phyloP scores from a whole-genome alignment of 2,888 invertebrate genomes.

The Orchesella flavescens region DNA sequence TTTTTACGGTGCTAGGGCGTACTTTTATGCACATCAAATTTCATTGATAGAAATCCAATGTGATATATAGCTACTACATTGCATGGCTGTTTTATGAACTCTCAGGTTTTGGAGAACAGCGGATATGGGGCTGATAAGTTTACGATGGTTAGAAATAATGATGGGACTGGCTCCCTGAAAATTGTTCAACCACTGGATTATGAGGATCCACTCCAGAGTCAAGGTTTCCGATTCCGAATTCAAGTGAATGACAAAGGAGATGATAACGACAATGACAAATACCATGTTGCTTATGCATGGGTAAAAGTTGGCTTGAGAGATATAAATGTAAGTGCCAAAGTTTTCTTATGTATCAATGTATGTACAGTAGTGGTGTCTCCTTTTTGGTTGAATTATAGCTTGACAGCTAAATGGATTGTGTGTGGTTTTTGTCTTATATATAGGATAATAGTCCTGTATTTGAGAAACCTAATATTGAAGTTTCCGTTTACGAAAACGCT shows the following conservation, averaged over 20 bases:
- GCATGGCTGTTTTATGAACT: not conserved
- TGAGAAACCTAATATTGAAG: slow-evolving; percentile 93
- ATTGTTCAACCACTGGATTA: slow-evolving; percentile 96
- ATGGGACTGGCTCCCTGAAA: slow-evolving; percentile 94
- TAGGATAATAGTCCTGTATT: slow-evolving; percentile 81
- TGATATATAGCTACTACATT: not conserved
- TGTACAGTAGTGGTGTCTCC: not conserved
- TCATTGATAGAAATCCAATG: not conserved
- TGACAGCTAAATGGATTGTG: not conserved
- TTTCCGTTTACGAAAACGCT: slow-evolving; percentile 92
- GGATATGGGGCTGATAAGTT: slow-evolving; percentile 97
- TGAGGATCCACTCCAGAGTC: slow-evolving; percentile 94
- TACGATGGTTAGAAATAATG: slow-evolving; percentile 96
- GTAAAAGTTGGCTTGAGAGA: slow-evolving; percentile 94
- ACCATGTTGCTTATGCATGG: slow-evolving; percentile 97
- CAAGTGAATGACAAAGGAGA: slow-evolving; percentile 95
- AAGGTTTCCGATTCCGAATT: slow-evolving; percentile 94
- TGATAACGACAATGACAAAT: slow-evolving; percentile 96
- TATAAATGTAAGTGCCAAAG: slow-evolving; percentile 72
- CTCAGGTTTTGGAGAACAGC: slow-evolving; percentile 88
- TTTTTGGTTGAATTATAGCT: not conserved
- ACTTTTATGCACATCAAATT: not conserved
- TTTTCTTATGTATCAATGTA: slow-evolving; percentile 4
- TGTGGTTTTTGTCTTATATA: not conserved
- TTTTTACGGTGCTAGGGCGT: too few species aligned